A percentile compares a stretch with the other conserved stretches of the same genome.
phyloP scores from a whole-genome alignment of 2,797 vertebrate genomes.

The Falco berigora region DNA sequence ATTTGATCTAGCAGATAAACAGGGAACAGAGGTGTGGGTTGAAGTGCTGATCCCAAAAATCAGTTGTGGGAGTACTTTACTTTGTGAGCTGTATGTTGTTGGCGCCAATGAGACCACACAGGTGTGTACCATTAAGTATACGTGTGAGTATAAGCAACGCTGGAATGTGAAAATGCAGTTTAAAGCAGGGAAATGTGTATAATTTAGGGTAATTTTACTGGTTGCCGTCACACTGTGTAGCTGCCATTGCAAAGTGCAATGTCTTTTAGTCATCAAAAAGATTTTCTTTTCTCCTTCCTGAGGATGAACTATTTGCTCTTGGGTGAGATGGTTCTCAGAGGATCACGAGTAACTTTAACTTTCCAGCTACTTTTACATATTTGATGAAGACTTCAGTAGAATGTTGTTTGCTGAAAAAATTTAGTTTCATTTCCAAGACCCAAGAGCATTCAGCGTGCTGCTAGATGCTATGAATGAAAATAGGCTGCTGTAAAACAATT shows the following conservation, averaged over 20 bases:
- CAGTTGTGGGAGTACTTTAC: neutral
- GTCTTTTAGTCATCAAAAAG: neutral
- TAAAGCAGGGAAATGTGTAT: neutral
- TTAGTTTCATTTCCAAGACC: conserved; percentile 5
- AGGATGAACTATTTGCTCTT: conserved; percentile 26
- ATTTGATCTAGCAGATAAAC: neutral
- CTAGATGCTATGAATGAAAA: conserved; percentile 28
- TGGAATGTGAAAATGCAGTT: neutral
- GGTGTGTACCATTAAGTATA: conserved; percentile 1
- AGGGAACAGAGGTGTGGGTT: neutral
- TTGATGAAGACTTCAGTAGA: conserved; percentile 24
- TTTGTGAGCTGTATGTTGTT: neutral
- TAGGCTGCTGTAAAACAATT: conserved; percentile 19
- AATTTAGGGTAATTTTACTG: neutral
- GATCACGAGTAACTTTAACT: neutral
- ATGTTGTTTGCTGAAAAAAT: conserved; percentile 40
- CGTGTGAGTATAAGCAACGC: neutral
- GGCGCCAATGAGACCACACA: neutral
- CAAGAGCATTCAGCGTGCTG: neutral
- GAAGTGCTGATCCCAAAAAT: neutral
- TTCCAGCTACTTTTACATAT: conserved; percentile 13
- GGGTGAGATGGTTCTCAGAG: neutral
- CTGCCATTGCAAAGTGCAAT: neutral
- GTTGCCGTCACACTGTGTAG: neutral
- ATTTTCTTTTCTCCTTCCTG: conserved; percentile 5